Evolutionary conservation across 2,888 invertebrate species (phyloP), one percentile per base, ranked within the genome.

Genomic region (Heteromyza rotundicornis): DNA sequence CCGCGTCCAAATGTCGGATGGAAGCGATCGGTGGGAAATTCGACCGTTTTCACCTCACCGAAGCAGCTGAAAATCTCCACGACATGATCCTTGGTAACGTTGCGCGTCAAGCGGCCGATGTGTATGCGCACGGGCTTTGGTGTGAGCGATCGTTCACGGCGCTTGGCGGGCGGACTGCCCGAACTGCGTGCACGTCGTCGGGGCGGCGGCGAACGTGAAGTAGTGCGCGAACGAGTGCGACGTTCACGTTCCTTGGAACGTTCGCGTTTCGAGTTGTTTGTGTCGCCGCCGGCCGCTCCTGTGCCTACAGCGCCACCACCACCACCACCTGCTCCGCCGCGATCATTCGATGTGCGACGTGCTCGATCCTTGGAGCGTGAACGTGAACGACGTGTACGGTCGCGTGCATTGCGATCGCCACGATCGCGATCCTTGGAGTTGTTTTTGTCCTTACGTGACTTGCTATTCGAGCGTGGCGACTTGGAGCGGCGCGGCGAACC

Each of bases 81-180:
- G 49, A 97, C 87, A 80, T 96, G 96, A 1, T 95, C 96, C 75
- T 92, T 92, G 64, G 91, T 92, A 1, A 98, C 95, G 79, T 98
- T 98, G 22, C 96, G 86, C 0, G 97, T 96, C 63, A 98, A 85
- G 10, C 94, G 89, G 0, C 96, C 97, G 64, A 98, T 92, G 79
- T 98, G 97, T 74, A 98, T 95, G 77, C 97, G 92, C 1, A 92
- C 92, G 0, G 97, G 95, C 44, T 93, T 89, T 0, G 96, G 96
- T 1, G 94, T 92, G 0, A 96, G 94, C 0, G 96, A 94, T 36
- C 94, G 89, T 75, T 94, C 92, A 10, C 94, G 89, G 1, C 89
- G 86, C 72, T 88, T 89, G 0, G 76, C 73, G 2, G 73, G 72
- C 5, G 96, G 96, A 1, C 93, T 92, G 0, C 96, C 94, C 0